Conservation (phyloP, 2,113 vertebrate genomes). For the Ia io region DNA sequence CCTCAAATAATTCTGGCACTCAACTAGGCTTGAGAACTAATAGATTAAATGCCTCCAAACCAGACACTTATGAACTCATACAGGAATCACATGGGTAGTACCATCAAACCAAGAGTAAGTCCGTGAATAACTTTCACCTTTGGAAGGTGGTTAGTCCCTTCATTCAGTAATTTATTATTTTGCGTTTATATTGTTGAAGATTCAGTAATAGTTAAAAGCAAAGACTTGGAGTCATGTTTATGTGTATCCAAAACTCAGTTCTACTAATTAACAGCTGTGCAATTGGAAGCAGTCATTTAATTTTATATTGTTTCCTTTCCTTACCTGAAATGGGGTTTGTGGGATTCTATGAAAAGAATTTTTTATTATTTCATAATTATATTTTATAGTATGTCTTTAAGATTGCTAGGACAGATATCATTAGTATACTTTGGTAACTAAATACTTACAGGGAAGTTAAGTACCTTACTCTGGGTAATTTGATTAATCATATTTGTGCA, state of each 20-base stretch:
- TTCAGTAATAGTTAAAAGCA: background rate
- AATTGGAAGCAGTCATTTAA: background rate
- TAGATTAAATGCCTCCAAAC: background rate
- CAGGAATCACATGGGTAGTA: background rate
- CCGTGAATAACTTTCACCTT: background rate
- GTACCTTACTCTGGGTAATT: background rate
- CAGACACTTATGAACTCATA: accelerated
- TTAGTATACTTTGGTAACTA: background rate
- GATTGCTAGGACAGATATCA: background rate
- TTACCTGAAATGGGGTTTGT: background rate
- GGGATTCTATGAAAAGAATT: background rate
- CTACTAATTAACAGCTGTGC: background rate
- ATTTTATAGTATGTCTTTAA: conserved; percentile 27
- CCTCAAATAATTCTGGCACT: background rate
- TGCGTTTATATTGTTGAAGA: background rate
- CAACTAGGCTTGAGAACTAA: background rate
- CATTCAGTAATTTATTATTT: background rate
- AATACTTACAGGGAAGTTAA: background rate
- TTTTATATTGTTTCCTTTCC: background rate
- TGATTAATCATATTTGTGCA: background rate
- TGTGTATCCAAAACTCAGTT: background rate
- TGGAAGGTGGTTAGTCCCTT: background rate
- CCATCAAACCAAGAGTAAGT: background rate
- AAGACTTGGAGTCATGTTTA: background rate
- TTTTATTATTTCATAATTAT: conserved; percentile 5